These are phyloP conservation scores for Troides oblongomaculatus DNA, from an alignment of 2,888 invertebrate genomes.

Conservation along the genomic window DNA sequence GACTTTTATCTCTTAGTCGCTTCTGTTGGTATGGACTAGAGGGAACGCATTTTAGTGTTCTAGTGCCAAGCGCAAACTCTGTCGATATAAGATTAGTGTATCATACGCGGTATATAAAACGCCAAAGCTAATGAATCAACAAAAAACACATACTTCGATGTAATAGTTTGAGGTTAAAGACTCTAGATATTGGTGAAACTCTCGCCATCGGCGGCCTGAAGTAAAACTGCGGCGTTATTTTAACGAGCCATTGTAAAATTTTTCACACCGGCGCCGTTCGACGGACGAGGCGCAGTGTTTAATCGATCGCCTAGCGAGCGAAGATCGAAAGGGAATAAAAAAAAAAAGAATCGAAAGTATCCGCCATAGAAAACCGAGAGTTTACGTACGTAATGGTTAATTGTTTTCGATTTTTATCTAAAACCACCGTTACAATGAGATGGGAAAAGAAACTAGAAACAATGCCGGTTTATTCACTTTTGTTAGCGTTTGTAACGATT, in stretches of 20 bases:
- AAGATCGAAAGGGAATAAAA: conserved; percentile 12
- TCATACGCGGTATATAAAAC: too few species aligned
- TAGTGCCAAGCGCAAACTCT: too few species aligned
- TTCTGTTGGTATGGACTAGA: too few species aligned
- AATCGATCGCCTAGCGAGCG: conserved; percentile 1
- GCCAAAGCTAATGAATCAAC: too few species aligned
- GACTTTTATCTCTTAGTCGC: too few species aligned
- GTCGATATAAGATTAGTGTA: too few species aligned
- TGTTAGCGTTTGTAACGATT: conserved; percentile 10
- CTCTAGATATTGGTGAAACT: too few species aligned
- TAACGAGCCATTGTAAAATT: conserved; percentile 2
- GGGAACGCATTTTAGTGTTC: too few species aligned
- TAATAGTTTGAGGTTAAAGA: too few species aligned
- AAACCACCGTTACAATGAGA: conserved; percentile 10
- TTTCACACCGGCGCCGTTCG: conserved; percentile 9
- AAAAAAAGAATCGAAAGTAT: conserved; percentile 32
- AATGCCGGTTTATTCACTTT: conserved; percentile 17
- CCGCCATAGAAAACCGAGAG: conserved; percentile 34
- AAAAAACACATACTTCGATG: too few species aligned
- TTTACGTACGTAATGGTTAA: conserved; percentile 19
- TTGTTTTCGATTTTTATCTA: conserved; percentile 28
- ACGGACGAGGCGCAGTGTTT: conserved; percentile 8
- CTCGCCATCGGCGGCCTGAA: too few species aligned
- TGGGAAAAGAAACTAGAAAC: conserved; percentile 22
- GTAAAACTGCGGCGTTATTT: too few species aligned